phyloP scores from a whole-genome alignment of 2,888 invertebrate genomes.

The Melipona bicolor region DNA sequence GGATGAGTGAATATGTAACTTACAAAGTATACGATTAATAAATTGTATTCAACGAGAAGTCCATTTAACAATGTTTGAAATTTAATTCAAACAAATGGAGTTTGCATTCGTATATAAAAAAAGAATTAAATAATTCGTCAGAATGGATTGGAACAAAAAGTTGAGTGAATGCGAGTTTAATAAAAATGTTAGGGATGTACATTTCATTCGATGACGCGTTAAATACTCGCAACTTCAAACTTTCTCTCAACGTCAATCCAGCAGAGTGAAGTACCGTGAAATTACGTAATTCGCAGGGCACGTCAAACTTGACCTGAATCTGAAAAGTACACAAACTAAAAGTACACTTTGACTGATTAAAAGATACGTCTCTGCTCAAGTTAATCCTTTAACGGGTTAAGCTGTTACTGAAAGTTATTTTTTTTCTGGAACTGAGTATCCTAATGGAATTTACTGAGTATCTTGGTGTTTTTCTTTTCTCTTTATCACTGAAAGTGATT shows the following conservation, averaged over 20 bases:
- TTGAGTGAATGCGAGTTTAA: not conserved
- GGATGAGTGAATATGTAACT: too few relatives aligned
- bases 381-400: not conserved
- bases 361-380: not conserved
- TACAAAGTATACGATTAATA: too few relatives aligned
- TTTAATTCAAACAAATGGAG: too few relatives aligned
- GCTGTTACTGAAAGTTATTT: not conserved
- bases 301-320: constrained; percentile 22
- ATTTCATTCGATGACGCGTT: not conserved
- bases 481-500: too few relatives aligned
- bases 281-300: constrained; percentile 18
- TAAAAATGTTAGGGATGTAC: too few relatives aligned
- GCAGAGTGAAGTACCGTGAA: not conserved
- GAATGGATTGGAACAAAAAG: too few relatives aligned
- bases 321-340: not conserved
- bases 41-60: too few relatives aligned
- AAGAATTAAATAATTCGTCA: not conserved
- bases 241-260: not conserved
- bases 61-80: too few relatives aligned
- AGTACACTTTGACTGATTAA: constrained; percentile 23
- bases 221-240: not conserved
- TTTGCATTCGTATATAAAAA: too few relatives aligned
- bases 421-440: not conserved
- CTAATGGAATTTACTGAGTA: not conserved
- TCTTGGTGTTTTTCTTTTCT: too few relatives aligned